phyloP scores from a whole-genome alignment of 64 coral and sea anemone genomes.

The Stichodactyla helianthus region DNA sequence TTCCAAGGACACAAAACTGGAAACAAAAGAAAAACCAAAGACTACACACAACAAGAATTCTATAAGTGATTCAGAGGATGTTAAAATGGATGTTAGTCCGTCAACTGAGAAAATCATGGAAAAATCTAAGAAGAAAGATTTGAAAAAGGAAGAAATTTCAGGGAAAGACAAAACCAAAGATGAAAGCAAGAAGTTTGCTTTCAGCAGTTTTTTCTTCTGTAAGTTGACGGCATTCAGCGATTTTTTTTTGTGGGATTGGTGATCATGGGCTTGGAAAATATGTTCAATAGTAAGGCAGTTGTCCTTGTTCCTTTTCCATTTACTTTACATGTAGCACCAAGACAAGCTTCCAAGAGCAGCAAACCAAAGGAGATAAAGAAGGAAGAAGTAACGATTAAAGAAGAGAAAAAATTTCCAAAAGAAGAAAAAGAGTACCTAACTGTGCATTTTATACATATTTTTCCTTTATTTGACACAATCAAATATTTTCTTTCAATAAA shows the following conservation, averaged over 20 bases:
- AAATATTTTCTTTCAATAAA: too few species aligned
- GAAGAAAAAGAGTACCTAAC: neutral
- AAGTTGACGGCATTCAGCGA: neutral
- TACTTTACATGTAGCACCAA: conserved; percentile 11
- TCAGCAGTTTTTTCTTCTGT: conserved; percentile 52
- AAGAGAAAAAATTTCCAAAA: neutral
- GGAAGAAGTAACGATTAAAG: neutral
- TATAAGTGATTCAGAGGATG: neutral
- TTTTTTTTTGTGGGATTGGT: too few species aligned
- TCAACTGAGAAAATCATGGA: neutral
- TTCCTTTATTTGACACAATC: too few species aligned
- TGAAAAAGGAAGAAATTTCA: neutral
- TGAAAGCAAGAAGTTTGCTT: conserved; percentile 8
- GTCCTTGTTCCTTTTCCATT: neutral
- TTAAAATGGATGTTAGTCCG: neutral
- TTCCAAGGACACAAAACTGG: neutral
- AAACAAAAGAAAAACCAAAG: conserved; percentile 4
- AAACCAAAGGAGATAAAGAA: conserved; percentile 4
- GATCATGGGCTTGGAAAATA: too few species aligned
- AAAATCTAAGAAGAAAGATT: neutral
- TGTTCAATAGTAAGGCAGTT: too few species aligned
- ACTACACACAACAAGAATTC: neutral
- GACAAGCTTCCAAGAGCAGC: neutral
- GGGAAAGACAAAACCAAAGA: conserved; percentile 3
- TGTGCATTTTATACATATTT: neutral